Evolutionary conservation across 2,113 vertebrate species (phyloP), one percentile per base, ranked within the genome.

Genomic region (Zonotrichia leucophrys): DNA sequence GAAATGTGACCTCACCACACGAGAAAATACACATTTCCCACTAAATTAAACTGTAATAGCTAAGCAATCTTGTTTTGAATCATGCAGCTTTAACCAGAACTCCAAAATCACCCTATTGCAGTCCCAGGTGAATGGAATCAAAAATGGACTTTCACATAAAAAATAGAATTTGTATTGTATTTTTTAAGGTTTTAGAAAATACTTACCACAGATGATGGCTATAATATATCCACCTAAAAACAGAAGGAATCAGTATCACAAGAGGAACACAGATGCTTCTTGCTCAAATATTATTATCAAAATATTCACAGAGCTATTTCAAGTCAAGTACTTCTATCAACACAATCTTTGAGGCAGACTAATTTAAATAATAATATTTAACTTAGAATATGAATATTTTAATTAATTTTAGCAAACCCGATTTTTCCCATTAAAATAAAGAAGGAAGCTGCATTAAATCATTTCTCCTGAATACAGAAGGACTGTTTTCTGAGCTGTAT

Each of bases 151-250:
- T 46, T 31, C 49, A 68, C 15, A 53, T 11, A 3, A 60, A 79
- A 73, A 72, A 31, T 3, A 4, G 3, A 39, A 27, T 4, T 44
- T 19, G 15, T 16, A 31, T 4, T 0, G 0, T 5, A 19, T 53
- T 37, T 79, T 12, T 28, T 70, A 15, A 46, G 19, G 10, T 49
- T 85, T 92, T 16, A 9, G 6, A 33, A 22, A 49, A 69, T 12
- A 97, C 96, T 96, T 72, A 97, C 96, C 87, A 81, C 67, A 86
- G 47, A 97, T 87, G 85, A 90, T 75, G 68, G 49, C 81, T 1
- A 20, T 86, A 28, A 95, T 8, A 60, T 90, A 94, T 1, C 15
- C 33, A 96, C 88, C 96, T 97, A 64, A 42, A 96, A 93, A 63
- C 4, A 95, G 20, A 95, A 59, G 11, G 39, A 90, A 83, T 13